Evolutionary conservation across 2,797 vertebrate species (phyloP).

Genomic region (Diglossa cyanea): DNA sequence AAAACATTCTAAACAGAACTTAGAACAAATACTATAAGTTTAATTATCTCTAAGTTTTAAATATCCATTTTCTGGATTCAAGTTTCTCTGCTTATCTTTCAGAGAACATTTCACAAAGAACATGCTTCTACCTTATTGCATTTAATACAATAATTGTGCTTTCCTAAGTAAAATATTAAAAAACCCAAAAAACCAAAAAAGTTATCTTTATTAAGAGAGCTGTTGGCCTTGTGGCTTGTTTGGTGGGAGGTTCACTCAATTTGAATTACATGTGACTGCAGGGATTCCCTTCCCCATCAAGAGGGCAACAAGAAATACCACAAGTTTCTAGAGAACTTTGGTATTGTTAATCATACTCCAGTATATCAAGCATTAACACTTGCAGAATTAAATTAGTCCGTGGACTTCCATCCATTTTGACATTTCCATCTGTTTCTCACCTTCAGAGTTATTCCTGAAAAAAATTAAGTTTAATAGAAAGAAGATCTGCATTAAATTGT

Average conservation of each 20-base stretch:
- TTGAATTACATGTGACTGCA: fast-evolving
- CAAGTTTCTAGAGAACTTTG: not conserved
- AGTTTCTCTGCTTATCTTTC: not conserved
- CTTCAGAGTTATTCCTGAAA: not conserved
- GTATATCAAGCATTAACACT: not conserved
- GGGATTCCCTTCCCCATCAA: not conserved
- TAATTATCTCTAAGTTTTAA: not conserved
- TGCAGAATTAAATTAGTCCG: not conserved
- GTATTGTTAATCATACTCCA: not conserved
- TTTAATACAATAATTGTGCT: not conserved
- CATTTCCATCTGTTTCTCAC: not conserved
- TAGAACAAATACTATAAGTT: not conserved
- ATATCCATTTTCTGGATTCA: not conserved
- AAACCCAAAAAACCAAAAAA: not conserved
- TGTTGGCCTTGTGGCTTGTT: not conserved
- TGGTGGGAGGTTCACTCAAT: not conserved
- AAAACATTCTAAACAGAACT: not conserved
- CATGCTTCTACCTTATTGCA: not conserved
- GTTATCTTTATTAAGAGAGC: not conserved
- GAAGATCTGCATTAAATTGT: not conserved
- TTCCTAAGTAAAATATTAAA: not conserved
- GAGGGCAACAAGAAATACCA: not conserved
- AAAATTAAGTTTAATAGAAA: not conserved
- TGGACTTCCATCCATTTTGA: not conserved
- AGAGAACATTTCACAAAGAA: not conserved